Conservation (phyloP, 2,113 vertebrate species). For the Okapia johnstoni region DNA sequence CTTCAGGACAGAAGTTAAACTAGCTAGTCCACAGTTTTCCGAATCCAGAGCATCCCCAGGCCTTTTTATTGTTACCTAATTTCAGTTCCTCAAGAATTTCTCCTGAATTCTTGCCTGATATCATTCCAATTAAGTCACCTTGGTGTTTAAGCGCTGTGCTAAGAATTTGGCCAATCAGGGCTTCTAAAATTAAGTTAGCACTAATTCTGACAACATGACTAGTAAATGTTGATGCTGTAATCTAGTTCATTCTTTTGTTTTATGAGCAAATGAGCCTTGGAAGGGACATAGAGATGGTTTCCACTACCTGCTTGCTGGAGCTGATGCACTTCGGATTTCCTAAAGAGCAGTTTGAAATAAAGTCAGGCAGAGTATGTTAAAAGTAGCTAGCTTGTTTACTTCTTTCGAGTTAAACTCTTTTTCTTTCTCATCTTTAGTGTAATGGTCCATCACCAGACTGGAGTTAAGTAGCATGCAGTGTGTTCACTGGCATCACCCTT, state of each 20-base stretch:
- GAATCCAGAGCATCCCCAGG: not conserved
- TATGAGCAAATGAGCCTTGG: not conserved
- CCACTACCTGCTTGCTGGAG: not conserved
- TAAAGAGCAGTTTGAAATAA: not conserved
- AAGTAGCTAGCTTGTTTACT: conserved; percentile 5
- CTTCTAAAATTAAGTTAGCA: not conserved
- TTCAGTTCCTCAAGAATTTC: conserved; percentile 40
- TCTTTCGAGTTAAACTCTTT: not conserved
- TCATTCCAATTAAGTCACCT: not conserved
- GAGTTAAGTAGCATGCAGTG: not conserved
- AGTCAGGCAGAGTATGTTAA: not conserved
- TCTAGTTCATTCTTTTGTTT: not conserved
- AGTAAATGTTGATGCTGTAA: not conserved
- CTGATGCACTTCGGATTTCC: not conserved
- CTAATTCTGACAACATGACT: not conserved
- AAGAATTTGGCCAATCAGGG: not conserved
- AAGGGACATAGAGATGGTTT: not conserved
- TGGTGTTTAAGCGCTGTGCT: not conserved
- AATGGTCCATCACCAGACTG: conserved; percentile 25
- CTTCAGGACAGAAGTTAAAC: conserved; percentile 46
- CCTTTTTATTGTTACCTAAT: conserved; percentile 33
- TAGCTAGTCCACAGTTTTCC: conserved; percentile 31
- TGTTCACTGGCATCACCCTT: not conserved
- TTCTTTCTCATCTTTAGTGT: conserved; percentile 17
- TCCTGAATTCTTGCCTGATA: not conserved